Percentiles rank a stretch among this genome's conserved stretches.
These are phyloP conservation scores for Drosophila dunni DNA, from an alignment of 1,140 invertebrate species.

Conservation along the genomic window DNA sequence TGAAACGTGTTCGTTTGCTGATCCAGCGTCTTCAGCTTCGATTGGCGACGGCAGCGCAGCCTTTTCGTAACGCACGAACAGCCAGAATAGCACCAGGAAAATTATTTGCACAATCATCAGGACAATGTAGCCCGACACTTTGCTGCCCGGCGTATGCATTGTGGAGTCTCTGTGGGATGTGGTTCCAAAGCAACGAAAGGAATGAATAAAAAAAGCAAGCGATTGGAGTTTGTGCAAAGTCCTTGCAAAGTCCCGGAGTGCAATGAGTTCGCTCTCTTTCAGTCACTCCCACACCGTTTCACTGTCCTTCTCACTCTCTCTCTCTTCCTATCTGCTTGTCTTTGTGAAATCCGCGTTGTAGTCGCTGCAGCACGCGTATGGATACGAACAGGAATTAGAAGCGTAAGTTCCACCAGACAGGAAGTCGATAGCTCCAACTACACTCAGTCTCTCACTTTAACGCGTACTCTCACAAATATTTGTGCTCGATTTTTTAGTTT, in stretches of 20 bases:
- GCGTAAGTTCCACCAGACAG: slow-evolving; percentile 64
- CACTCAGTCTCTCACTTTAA: neutral
- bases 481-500: slow-evolving; percentile 41
- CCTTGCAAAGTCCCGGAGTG: slow-evolving; percentile 5
- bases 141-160: slow-evolving; percentile 78
- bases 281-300: neutral
- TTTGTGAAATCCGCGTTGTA: slow-evolving; percentile 58
- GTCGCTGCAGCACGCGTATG: slow-evolving; percentile 70
- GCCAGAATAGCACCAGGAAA: slow-evolving; percentile 80
- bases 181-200: neutral
- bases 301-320: neutral
- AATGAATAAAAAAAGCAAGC: slow-evolving; percentile 9
- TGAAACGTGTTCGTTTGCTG: slow-evolving; percentile 79
- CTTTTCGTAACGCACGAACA: slow-evolving; percentile 84
- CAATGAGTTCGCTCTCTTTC: slow-evolving; percentile 3
- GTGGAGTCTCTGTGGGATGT: slow-evolving; percentile 22
- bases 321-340: neutral
- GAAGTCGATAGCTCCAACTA: slow-evolving; percentile 44
- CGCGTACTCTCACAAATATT: slow-evolving; percentile 54
- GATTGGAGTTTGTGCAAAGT: slow-evolving; percentile 54
- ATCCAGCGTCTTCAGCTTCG: slow-evolving; percentile 68
- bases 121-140: slow-evolving; percentile 79
- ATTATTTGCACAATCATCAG: slow-evolving; percentile 84
- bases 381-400: slow-evolving; percentile 53
- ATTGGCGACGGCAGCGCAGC: slow-evolving; percentile 64